phyloP scores from a whole-genome alignment of 1,140 invertebrate genomes.

The Sinella curviseta region DNA sequence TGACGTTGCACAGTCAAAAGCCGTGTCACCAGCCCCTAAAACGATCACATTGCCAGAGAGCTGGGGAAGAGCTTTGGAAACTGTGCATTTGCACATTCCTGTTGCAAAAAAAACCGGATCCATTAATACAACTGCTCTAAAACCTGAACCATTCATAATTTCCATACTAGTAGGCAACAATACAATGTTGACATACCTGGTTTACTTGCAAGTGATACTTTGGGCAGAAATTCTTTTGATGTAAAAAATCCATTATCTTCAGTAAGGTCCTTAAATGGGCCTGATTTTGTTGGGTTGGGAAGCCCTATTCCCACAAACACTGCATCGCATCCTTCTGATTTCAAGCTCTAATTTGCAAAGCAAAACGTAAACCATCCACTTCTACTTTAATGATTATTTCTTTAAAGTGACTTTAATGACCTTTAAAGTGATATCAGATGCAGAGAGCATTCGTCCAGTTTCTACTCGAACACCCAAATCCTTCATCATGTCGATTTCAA shows the following conservation, averaged over 20 bases:
- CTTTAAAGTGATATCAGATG: slow-evolving; percentile 69
- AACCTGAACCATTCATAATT: too few species aligned
- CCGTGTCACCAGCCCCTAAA: slow-evolving; percentile 94
- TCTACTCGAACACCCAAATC: slow-evolving; percentile 89
- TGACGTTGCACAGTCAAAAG: slow-evolving; percentile 98
- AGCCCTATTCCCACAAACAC: slow-evolving; percentile 93
- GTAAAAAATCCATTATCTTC: slow-evolving; percentile 87
- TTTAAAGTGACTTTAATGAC: slow-evolving; percentile 56
- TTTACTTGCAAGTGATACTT: slow-evolving; percentile 85
- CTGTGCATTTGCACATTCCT: slow-evolving; percentile 80
- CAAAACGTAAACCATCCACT: slow-evolving; percentile 12
- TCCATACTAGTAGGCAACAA: too few species aligned
- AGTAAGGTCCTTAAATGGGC: slow-evolving; percentile 77
- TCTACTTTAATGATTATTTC: neutral
- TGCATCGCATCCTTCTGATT: slow-evolving; percentile 70
- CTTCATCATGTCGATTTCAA: slow-evolving; percentile 86
- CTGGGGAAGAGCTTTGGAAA: slow-evolving; percentile 64
- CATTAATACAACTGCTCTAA: too few species aligned
- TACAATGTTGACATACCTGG: slow-evolving; percentile 64
- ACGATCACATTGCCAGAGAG: slow-evolving; percentile 88
- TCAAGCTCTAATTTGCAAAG: slow-evolving; percentile 62
- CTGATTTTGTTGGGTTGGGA: slow-evolving; percentile 80
- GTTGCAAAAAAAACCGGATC: slow-evolving; percentile 33
- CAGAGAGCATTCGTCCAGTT: slow-evolving; percentile 63
- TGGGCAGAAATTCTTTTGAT: slow-evolving; percentile 89